Evolutionary conservation across 2,888 invertebrate species (phyloP), one percentile per base, ranked within the genome.

Genomic region (Orthosia gothica): DNA sequence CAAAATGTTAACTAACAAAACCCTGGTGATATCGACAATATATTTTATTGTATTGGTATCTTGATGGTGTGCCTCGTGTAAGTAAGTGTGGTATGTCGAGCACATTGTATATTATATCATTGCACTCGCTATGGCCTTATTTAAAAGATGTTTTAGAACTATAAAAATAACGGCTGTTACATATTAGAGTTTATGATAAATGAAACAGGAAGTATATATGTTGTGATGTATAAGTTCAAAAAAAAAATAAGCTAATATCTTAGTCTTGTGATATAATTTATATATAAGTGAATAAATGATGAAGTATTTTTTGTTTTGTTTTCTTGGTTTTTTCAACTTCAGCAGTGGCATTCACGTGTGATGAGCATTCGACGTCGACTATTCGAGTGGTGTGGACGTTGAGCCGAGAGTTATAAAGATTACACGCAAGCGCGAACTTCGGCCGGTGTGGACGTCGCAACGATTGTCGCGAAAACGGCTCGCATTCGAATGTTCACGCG

Each of bases 181-280:
- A 92, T 94, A 93, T 91, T 94, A 93, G 91, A 92, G 88, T 94
- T 92, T 94, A 93, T 92, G 86, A 88, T 89, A 89, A 91, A 91
- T 85, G 89, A 91, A 93, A 92, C 89, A 90, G 90, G 90, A 91
- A 91, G 88, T 94, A 93, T 95, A 93, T 95, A 93, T 95, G 95
- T 96, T 96, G 96, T 96, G 96, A 96, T 96, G 94, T 94, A 93
- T 94, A 93, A 95, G 95, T 96, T 95, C 95, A 96, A 96, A 95
- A 95, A 66, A n/a, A 95, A 94, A 93, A 90, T 90, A 93, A 93
- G 90, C 91, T 89, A 92, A 92, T 95, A 94, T 92, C 90, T 94
- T 95, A 94, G 96, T 96, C 96, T 96, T 96, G 96, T 96, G 96
- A 96, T 96, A 96, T 95, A 95, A 95, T 95, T 95, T 95, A 95